Conservation (phyloP, 2,797 vertebrate species). For the Pagetopsis macropterus region DNA sequence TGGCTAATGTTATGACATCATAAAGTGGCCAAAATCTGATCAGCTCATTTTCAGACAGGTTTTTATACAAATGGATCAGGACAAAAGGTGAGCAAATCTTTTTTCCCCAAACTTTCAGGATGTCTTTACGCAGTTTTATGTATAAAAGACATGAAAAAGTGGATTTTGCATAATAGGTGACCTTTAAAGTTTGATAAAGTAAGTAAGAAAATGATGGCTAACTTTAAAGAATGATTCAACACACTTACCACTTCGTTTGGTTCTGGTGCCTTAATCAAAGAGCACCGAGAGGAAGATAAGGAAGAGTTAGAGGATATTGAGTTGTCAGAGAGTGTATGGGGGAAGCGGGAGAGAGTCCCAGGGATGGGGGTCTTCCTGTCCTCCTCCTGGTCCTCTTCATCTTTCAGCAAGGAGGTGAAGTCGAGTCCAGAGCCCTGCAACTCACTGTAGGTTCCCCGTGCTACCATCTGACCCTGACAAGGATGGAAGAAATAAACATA, state of each 20-base stretch:
- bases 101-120: too few species aligned
- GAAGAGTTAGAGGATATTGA: conserved; percentile 87
- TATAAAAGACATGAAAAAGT: too few species aligned
- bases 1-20: too few species aligned
- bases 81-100: too few species aligned
- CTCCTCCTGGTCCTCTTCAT: conserved; percentile 85
- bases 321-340: conserved; percentile 83
- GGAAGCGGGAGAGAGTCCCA: conserved; percentile 57
- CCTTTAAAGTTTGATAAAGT: background rate
- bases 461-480: conserved; percentile 89
- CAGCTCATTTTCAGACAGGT: too few species aligned
- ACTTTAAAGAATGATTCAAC: background rate
- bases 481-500: background rate
- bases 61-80: too few species aligned
- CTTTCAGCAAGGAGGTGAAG: conserved; percentile 91
- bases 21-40: too few species aligned
- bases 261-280: conserved; percentile 86
- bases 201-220: background rate
- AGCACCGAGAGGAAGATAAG: conserved; percentile 87
- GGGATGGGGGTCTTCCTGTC: conserved; percentile 59
- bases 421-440: conserved; percentile 89
- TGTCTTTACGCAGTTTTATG: too few species aligned
- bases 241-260: conserved; percentile 71
- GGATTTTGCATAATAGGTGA: too few species aligned
- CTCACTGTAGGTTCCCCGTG: conserved; percentile 89